Percentiles rank a stretch among this genome's conserved stretches.
Evolutionary conservation across 2,888 invertebrate species (phyloP).

Genomic region (Drosophila merina): DNA sequence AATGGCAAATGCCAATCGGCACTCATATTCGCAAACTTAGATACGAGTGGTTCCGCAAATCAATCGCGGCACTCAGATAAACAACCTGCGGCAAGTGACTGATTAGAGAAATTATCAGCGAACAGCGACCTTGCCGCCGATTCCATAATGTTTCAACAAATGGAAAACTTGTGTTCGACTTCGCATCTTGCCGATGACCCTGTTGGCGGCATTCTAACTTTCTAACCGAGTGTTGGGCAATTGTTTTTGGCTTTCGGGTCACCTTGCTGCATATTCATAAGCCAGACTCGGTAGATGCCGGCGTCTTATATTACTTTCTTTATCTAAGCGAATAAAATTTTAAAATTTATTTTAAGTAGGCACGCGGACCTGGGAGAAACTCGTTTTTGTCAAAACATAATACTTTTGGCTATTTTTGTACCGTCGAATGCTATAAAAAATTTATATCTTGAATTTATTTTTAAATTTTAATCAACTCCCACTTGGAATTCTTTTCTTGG

Average conservation of each 20-base stretch:
- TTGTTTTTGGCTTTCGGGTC: conserved; percentile 4
- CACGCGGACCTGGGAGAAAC: conserved; percentile 28
- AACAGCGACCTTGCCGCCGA: conserved; percentile 59
- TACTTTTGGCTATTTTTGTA: conserved; percentile 33
- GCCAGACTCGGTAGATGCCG: conserved; percentile 1
- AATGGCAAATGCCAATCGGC: conserved; percentile 58
- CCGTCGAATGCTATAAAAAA: conserved; percentile 23
- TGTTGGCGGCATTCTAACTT: conserved; percentile 31
- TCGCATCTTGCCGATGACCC: conserved; percentile 38
- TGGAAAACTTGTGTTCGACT: conserved; percentile 61
- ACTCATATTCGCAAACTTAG: conserved; percentile 26
- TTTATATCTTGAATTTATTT: conserved; percentile 22
- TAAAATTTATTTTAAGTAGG: conserved; percentile 29
- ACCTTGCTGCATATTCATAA: conserved; percentile 33
- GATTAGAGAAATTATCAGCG: conserved; percentile 70
- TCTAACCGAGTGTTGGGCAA: conserved; percentile 26
- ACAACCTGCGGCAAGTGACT: conserved; percentile 50
- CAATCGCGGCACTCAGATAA: conserved; percentile 44
- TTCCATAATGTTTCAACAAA: conserved; percentile 48
- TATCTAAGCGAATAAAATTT: conserved; percentile 8
- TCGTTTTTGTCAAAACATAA: conserved; percentile 36
- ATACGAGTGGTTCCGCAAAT: conserved; percentile 63
- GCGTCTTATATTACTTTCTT: conserved; percentile 34
- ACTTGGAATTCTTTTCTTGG: neutral
- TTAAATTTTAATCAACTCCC: conserved; percentile 21